Conservation (phyloP, 2,113 vertebrate genomes). For the Oreochromis aureus region DNA sequence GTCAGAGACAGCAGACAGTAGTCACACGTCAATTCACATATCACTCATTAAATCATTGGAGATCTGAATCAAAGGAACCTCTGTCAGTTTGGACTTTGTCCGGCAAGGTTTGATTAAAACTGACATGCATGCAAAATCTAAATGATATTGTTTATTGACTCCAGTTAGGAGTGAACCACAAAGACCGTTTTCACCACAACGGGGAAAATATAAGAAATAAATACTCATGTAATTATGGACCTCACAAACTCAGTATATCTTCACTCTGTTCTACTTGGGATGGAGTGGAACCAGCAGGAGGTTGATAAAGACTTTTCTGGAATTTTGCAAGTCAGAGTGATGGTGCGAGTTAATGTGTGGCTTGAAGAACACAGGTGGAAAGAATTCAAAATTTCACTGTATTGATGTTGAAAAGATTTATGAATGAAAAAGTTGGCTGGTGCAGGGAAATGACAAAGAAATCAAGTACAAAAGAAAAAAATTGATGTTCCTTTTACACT, state of each 20-base stretch:
- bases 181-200: neutral
- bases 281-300: neutral
- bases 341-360: neutral
- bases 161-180: neutral
- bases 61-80: neutral
- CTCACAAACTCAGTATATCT: neutral
- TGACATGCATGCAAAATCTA: constrained; percentile 34
- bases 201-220: neutral
- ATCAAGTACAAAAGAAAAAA: neutral
- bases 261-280: neutral
- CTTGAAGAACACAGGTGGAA: neutral
- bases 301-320: neutral
- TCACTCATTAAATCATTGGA: constrained; percentile 28
- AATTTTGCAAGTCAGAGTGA: neutral
- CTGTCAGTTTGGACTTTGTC: constrained; percentile 5
- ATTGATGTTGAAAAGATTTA: neutral
- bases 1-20: constrained; percentile 30
- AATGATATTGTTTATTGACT: constrained; percentile 27
- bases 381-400: neutral
- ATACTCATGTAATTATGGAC: neutral
- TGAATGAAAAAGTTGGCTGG: neutral
- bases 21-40: constrained; percentile 38
- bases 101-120: constrained; percentile 13
- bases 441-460: neutral
- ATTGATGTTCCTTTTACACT: rapidly evolving